Base-by-base conservation (phyloP, 2,113 vertebrate genomes). In the Crotalus horridus region DNA sequence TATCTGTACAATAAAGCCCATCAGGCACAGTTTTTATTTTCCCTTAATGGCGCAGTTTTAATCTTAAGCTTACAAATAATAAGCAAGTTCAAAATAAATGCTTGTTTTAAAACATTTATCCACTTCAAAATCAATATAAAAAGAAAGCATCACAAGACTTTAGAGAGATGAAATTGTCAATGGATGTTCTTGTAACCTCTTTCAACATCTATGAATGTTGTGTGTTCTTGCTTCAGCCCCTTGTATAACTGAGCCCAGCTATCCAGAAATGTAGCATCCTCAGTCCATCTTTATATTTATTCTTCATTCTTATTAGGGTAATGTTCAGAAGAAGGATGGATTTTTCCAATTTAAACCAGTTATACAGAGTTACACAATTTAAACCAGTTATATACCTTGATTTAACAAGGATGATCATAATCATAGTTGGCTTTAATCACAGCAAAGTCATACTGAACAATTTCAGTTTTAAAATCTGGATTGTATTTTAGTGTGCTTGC, bases 151-250 rank as follows among this genome's bases (percentile, higher is more conserved):
- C 20, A 39, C 13, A 54, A 88, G 53, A 9, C 8, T 3, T 46
- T 86, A 51, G 23, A 26, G 85, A 88, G n/a, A 87, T 46, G 15
- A 81, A 81, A 87, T 88, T n/a, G n/a, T 33, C 51, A 88, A 88
- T 48, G 33, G 87, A 95, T 17, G 12, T 11, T 48, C 61, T 58
- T 48, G 89, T 87, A 0, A 0, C 13, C 90, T 64, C 92, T 91
- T 90, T 91, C 92, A 91, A 89, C 92, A 89, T 91, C 94, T 91
- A 92, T 95, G n/a, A 88, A 55, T 54, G 33, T 88, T 88, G 6
- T 55, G 7, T 6, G 3, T 7, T 53, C 87, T 88, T 88, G 51
- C 53, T 88, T 53, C 26, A 23, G 13, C 1, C 15, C 54, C 9
- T 88, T 88, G 86, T n/a, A 51, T 15, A 33, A 54, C 15, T 15